These are phyloP conservation scores for Cephalopterus ornatus DNA, from an alignment of 2,113 vertebrate genomes.

Conservation along the genomic window DNA sequence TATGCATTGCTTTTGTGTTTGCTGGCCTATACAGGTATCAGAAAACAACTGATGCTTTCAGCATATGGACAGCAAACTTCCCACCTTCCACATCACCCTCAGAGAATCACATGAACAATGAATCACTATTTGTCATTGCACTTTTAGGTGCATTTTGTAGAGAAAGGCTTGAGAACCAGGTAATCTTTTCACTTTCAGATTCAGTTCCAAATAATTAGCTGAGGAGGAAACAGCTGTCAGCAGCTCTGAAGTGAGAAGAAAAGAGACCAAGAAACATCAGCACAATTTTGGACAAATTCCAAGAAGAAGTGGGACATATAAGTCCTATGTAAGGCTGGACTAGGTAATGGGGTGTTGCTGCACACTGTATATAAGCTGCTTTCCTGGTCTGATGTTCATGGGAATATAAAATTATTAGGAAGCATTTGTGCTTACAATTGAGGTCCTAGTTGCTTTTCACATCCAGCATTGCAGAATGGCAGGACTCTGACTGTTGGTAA, in stretches of 20 bases:
- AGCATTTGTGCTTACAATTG: neutral
- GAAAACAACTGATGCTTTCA: neutral
- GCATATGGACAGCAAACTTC: neutral
- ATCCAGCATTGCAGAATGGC: neutral
- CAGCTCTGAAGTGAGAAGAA: neutral
- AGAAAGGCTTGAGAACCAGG: neutral
- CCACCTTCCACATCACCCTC: neutral
- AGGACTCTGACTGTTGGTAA: neutral
- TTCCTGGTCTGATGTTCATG: neutral
- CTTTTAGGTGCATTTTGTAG: neutral
- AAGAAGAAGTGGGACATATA: neutral
- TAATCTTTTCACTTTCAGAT: neutral
- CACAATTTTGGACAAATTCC: neutral
- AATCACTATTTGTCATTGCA: neutral
- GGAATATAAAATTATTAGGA: neutral
- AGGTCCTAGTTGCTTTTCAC: neutral
- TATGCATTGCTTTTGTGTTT: neutral
- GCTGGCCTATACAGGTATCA: neutral
- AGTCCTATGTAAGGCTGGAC: neutral
- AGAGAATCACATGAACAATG: neutral
- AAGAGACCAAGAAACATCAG: neutral
- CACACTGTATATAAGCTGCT: neutral
- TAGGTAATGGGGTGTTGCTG: neutral
- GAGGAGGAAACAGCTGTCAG: conserved; percentile 9
- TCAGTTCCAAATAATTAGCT: neutral